Percentiles rank a stretch among this genome's conserved stretches.
These are phyloP conservation scores for Campaea margaritaria DNA, from an alignment of 2,888 invertebrate genomes.

Conservation along the genomic window DNA sequence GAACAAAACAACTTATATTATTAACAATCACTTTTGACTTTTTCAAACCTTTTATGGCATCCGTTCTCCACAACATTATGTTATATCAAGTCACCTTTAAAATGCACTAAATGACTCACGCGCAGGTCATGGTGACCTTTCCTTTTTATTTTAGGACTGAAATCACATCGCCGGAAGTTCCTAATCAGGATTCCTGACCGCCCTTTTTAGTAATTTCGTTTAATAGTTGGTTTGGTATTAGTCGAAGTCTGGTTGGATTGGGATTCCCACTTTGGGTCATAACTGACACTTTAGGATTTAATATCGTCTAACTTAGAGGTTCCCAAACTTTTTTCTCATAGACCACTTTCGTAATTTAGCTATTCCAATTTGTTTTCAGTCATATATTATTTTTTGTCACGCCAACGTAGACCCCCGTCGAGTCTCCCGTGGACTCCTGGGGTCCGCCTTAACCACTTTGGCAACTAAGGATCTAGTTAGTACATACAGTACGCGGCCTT, in stretches of 20 bases:
- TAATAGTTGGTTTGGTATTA: conserved; percentile 42
- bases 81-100: conserved; percentile 59
- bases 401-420: too few relatives aligned
- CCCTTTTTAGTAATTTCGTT: conserved; percentile 66
- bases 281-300: too few relatives aligned
- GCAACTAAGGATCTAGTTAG: too few relatives aligned
- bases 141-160: conserved; percentile 71
- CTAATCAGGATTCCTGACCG: conserved; percentile 74
- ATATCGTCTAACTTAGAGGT: too few relatives aligned
- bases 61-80: conserved; percentile 20
- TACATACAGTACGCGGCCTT: too few relatives aligned
- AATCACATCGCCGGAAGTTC: conserved; percentile 75
- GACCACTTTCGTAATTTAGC: too few relatives aligned
- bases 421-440: too few relatives aligned
- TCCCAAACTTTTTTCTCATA: too few relatives aligned
- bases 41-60: conserved; percentile 21
- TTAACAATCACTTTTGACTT: conserved; percentile 6
- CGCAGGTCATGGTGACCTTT: conserved; percentile 65
- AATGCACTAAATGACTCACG: conserved; percentile 70
- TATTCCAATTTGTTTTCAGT: too few relatives aligned
- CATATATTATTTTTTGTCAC: too few relatives aligned
- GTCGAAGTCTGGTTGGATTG: conserved; percentile 28
- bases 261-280: conserved; percentile 18
- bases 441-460: too few relatives aligned
- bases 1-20: background rate